These are phyloP conservation scores for Ardeotis arabs DNA, from an alignment of 2,113 vertebrate species.

Conservation along the genomic window DNA sequence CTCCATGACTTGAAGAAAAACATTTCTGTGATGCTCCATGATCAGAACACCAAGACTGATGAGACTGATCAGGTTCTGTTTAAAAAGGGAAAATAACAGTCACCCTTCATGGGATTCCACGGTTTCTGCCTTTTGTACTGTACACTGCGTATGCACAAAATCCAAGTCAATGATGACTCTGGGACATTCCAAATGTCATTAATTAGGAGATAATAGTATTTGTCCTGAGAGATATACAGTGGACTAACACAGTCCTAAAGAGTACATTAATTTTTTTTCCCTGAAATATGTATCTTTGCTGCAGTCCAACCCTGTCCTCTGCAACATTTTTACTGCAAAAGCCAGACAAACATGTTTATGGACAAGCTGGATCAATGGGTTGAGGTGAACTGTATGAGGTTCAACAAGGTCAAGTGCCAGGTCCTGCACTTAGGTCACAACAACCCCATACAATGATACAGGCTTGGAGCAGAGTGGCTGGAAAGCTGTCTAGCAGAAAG, in stretches of 20 bases:
- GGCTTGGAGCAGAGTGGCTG: too few species aligned
- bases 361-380: too few species aligned
- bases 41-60: neutral
- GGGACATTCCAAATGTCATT: neutral
- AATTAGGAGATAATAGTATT: neutral
- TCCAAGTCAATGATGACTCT: neutral
- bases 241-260: neutral
- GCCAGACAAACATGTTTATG: neutral
- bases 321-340: neutral
- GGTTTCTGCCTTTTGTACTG: neutral
- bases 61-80: neutral
- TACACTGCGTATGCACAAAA: neutral
- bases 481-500: too few species aligned
- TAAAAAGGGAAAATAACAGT: neutral
- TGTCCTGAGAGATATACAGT: neutral
- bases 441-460: too few species aligned
- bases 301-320: neutral
- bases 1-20: neutral
- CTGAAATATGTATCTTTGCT: neutral
- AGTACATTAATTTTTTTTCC: neutral
- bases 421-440: too few species aligned
- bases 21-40: neutral
- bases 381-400: too few species aligned
- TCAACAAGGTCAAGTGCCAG: too few species aligned
- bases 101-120: neutral